Evolutionary conservation across 2,797 vertebrate species (phyloP), one percentile per base, ranked within the genome.

Genomic region (Esox lucius): DNA sequence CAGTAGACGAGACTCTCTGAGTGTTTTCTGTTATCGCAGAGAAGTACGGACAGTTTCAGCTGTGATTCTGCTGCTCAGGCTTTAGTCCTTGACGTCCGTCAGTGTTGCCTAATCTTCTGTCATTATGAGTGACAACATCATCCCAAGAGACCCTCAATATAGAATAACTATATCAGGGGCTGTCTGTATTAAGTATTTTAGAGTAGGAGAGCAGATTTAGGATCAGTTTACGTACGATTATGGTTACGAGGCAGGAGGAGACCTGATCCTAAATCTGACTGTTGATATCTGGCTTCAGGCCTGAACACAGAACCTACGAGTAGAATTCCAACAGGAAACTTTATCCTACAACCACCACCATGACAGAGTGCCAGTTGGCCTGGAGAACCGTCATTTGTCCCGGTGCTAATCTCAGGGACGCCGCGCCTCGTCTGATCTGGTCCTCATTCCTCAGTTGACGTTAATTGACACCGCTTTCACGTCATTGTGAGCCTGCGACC

Each of bases 341-440:
- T n/a, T 53, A 8, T 53, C 6, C 51, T 53, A 53, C 51, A 53
- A 19, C 12, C 61, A 24, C 7, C 61, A 15, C 61, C 26, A 15
- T 64, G 24, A 15, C 28, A 31, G 15, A 64, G 11, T 31, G 26
- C 26, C 67, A 79, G 67, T 35, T 80, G 72, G 61, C 72, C 77
- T 76, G 81, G 82, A 75, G 82, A 87, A 78, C 81, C 87, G 75
- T 76, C 79, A 61, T 78, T 82, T 84, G 69, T 26, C 78, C 85
- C 22, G 53, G 46, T 70, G 66, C 72, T 71, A 78, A 78, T 71
- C 68, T 80, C 65, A 62, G 17, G 16, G 56, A 31, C 64, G 42
- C 78, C 83, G 76, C 71, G 64, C 68, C n/a, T 39, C 53, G 7
- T 56, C 53, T 56, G 7, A n/a, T 56, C 53, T n/a, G 53, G 19